Evolutionary conservation across 2,113 vertebrate genomes (phyloP), one percentile per base, ranked within the genome.

Genomic region (Neogale vison): DNA sequence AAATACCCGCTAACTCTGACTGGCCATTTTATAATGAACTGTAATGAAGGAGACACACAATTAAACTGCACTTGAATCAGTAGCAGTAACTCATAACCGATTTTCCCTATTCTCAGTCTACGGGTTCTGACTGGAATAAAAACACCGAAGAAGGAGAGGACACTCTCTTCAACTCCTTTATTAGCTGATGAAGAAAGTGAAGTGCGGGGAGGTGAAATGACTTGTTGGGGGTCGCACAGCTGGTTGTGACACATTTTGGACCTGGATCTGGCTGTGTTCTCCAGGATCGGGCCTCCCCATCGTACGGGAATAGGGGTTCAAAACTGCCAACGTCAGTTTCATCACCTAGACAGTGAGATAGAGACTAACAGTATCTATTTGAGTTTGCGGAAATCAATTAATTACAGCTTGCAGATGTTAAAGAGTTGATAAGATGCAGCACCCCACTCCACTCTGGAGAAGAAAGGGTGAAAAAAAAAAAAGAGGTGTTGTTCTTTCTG

Each of bases 371-470:
- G 4, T 55, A 67, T 36, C 39, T 94, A 26, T 50, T 72, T 69
- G 87, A 76, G n/a, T 65, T 95, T 85, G 69, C 18, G 88, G 89
- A 52, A 83, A 55, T 1, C 39, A 26, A 52, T 90, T 95, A 88
- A 93, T 90, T 69, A 67, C 8, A 77, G 57, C 2, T 24, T 24
- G 63, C n/a, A 96, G 76, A 52, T 88, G 39, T 96, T 96, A 72
- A 90, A 92, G 42, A 61, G 63, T 76, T 63, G 67, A 61, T 29
- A 61, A 77, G 71, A 80, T 88, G 23, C 0, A n/a, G 26, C 6
- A 29, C 26, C 82, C 34, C 24, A 12, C 7, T 63, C 10, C 59
- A 11, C n/a, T 93, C 74, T 42, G 50, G 88, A 42, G 45, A 92
- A 55, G 15, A n/a, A 17, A 79, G 77, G 24, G 4, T 69, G 4